Base-by-base conservation (phyloP, 2,888 invertebrate species). In the Coronaproctus castanopsis region DNA sequence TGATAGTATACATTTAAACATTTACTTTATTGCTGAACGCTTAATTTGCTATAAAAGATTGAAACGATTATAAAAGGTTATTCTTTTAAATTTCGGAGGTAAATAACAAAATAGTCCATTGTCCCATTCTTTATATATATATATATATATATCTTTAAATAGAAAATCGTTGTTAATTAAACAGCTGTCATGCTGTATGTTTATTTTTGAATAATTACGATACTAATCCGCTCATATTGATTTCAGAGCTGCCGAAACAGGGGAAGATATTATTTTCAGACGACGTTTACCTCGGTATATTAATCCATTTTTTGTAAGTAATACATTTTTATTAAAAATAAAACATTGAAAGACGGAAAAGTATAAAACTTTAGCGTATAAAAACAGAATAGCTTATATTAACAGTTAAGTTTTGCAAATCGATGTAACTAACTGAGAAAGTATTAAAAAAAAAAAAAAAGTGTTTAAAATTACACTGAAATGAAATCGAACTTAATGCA, bases 281-380 rank as follows among this genome's bases (percentile, higher is more conserved):
- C 76, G 80, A 62, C 75, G 87, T 18, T 73, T 86, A 64, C 85
- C 86, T 0, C 72, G 87, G 59, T 82, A 82, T 68, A 78, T 81
- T 63, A 80, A 82, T 66, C 76, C 77, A n/a, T 36, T 8, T 36
- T 59, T 62, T 51, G 62, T 62, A 10, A 58, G 58, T 55, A 22
- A 3, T 14, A 21, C 1, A 10, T 21, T 2, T n/a, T 57, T 21
- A 8, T 53, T 22, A 21, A 24, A 23, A 2, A 21, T 3, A 23
- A 10, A 3, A 55, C 24, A 18, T 18, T 14, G 14, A 55, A 24
- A 22, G 24, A 36, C 18, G 24, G n/a, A n/a, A n/a, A n/a, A n/a
- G n/a, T n/a, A n/a, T n/a, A n/a, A n/a, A n/a, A 48, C 49, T 48
- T 10, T 18, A 48, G 10, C 5, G 52, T 52, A 18, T 3, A 21